Percentiles rank a stretch among this genome's conserved stretches.
Evolutionary conservation across 64 coral and sea anemone genomes (phyloP).

Genomic region (Astreopora myriophthalma): DNA sequence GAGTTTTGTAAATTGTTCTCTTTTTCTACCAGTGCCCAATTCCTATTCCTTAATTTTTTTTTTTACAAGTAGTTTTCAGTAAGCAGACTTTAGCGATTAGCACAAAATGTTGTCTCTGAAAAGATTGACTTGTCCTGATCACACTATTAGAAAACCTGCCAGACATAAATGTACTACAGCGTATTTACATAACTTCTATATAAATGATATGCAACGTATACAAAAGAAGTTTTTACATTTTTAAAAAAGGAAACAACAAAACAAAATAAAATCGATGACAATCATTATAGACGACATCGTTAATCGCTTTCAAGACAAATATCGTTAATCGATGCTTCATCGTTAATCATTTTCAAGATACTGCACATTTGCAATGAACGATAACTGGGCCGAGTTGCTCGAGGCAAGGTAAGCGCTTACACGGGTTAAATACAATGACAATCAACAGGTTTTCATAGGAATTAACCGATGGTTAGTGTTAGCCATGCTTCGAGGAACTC

Average conservation of each 20-base stretch:
- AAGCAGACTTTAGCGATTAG: neutral
- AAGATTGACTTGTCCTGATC: conserved; percentile 1
- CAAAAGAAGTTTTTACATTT: neutral
- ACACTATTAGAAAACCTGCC: neutral
- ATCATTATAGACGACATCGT: neutral
- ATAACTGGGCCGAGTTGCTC: no score
- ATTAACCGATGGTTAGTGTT: no score
- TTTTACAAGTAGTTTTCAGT: neutral
- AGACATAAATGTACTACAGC: neutral
- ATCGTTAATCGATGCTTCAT: no score
- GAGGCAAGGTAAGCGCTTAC: no score
- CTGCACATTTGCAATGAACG: no score
- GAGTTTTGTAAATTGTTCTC: neutral
- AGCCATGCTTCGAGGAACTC: no score
- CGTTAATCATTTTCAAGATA: neutral
- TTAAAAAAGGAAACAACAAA: neutral
- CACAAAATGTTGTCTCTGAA: conserved; percentile 10
- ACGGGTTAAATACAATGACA: no score
- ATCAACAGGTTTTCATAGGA: no score
- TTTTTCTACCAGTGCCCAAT: neutral
- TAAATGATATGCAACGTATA: neutral
- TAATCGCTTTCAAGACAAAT: no score
- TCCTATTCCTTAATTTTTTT: neutral
- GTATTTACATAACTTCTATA: conserved; percentile 7
- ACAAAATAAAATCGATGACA: neutral